A percentile compares a stretch with the other conserved stretches of the same genome.
Evolutionary conservation across 2,888 invertebrate genomes (phyloP).

Genomic region (Netelia melanura): DNA sequence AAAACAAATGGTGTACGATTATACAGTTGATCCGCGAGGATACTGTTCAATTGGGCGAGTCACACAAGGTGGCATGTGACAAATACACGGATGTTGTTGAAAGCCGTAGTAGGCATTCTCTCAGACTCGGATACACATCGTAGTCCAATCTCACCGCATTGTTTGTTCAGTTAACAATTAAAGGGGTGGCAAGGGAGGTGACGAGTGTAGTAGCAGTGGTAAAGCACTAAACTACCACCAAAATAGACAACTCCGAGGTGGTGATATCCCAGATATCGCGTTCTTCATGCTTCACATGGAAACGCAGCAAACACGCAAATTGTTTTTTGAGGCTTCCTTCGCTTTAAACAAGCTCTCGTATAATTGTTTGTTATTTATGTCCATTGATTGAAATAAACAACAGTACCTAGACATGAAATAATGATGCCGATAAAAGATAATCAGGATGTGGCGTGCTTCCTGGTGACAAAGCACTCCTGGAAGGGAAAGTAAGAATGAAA

Average conservation of each 20-base stretch:
- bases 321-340: conserved; percentile 23
- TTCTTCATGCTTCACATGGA: neutral
- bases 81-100: conserved; percentile 13
- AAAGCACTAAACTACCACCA: too few species aligned
- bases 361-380: conserved; percentile 35
- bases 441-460: conserved; percentile 97
- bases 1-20: too few species aligned
- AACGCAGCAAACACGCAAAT: neutral
- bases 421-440: conserved; percentile 96
- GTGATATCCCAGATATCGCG: neutral
- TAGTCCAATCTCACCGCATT: too few species aligned
- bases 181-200: too few species aligned
- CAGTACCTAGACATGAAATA: conserved; percentile 87
- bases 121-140: too few species aligned
- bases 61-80: neutral
- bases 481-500: conserved; percentile 93
- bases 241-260: neutral
- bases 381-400: too few species aligned
- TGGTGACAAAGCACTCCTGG: conserved; percentile 99
- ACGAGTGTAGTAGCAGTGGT: too few species aligned
- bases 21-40: too few species aligned
- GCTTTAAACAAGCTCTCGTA: conserved; percentile 35
- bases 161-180: too few species aligned
- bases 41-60: too few species aligned
- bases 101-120: neutral